Percentiles rank a stretch among this genome's conserved stretches.
Evolutionary conservation across 2,797 vertebrate species (phyloP).

Genomic region (Cynodonichthys magdalenae): DNA sequence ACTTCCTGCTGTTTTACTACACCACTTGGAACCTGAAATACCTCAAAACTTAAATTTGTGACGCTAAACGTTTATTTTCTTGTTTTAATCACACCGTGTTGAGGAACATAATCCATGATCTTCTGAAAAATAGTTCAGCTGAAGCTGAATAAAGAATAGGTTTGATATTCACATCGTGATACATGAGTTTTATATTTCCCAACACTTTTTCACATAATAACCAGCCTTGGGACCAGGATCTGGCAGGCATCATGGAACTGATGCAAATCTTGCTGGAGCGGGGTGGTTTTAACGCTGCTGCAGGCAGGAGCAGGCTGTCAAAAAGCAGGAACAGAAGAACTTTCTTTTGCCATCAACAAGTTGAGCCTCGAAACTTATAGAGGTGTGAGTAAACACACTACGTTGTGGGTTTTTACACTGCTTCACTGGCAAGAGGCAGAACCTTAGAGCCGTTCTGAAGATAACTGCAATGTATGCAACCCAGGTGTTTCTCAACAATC

Average conservation of each 20-base stretch:
- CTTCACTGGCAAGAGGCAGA: no score
- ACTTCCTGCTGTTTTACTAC: not conserved
- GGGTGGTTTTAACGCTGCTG: not conserved
- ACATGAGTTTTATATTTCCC: not conserved
- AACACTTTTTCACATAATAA: not conserved
- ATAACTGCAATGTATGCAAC: no score
- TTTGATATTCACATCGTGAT: no score
- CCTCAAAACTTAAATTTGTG: not conserved
- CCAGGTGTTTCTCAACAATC: no score
- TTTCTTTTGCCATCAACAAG: constrained; percentile 1
- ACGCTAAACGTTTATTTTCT: not conserved
- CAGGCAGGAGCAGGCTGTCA: constrained; percentile 9
- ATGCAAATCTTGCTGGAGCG: constrained; percentile 5
- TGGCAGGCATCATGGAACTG: not conserved
- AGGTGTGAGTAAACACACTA: not conserved
- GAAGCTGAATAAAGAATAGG: not conserved
- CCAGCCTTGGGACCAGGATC: not conserved
- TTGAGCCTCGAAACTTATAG: constrained; percentile 4
- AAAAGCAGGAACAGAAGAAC: not conserved
- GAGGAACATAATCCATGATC: not conserved
- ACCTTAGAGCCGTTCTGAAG: no score
- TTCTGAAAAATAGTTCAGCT: not conserved
- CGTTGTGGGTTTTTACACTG: not conserved
- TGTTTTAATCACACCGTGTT: not conserved
- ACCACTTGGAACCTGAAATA: no score